Base-by-base conservation (phyloP, 1,140 invertebrate genomes). In the Chrysoperla carnea region DNA sequence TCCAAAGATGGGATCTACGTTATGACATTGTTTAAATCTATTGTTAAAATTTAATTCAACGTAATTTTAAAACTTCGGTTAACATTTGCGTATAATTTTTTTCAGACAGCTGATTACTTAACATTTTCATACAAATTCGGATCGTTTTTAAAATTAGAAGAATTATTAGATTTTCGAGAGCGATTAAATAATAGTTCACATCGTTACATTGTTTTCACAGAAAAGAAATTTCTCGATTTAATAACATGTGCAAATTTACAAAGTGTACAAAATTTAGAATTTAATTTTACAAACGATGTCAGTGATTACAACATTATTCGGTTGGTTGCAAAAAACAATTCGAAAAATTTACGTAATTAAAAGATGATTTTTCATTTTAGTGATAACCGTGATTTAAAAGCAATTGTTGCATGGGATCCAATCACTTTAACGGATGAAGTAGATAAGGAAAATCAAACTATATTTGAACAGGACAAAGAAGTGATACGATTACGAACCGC, bases 41-140 rank as follows among this genome's bases (percentile, higher is more conserved):
- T 23, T 23, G 5, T 3, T 23, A 3, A 23, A 3, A 23, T 23
- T 23, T 23, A 23, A 23, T 5, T 23, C 17, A 23, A 23, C 5
- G 2, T 23, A 23, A 23, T 23, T 23, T 2, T 23, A 23, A 3
- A 23, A 33, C 6, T 33, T 33, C n/a, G 6, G 31, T 11, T 33
- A 33, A 12, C 2, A 33, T 11, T 33, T 33, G 2, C 8, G 6
- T 6, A 50, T 48, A 52, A 45, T 51, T 55, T 53, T 52, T 68
- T 67, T 33, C 64, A 90, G 84, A 87, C 85, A 52, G 75, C 85
- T 37, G 90, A 95, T 61, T 86, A 91, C 59, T 67, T 95, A 40
- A 86, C 89, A 15, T 79, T 84, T 54, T 85, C 85, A 3, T 95
- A 94, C 61, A 92, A 92, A 57, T 94, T 80, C 62, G 91, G 90